phyloP scores from a whole-genome alignment of 2,888 invertebrate genomes.

The Agonopterix heracliana region DNA sequence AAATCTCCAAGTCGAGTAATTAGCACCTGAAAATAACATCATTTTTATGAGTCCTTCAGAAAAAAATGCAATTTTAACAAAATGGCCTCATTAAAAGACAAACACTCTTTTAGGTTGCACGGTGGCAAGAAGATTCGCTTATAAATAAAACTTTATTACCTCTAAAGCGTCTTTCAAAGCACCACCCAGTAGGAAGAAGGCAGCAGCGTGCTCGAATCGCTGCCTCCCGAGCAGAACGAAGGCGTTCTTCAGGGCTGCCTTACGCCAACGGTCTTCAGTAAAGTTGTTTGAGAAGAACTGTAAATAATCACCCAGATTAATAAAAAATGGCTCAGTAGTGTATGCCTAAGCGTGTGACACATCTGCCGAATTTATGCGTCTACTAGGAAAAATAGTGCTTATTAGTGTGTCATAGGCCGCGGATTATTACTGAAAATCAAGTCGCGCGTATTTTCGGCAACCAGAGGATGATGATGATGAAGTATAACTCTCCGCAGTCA shows the following conservation, averaged over 20 bases:
- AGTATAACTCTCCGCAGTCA: slow-evolving; percentile 79
- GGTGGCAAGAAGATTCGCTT: no score
- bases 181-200: slow-evolving; percentile 97
- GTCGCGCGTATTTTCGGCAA: no score
- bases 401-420: no score
- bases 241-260: slow-evolving; percentile 98
- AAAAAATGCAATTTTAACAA: background rate
- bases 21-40: slow-evolving; percentile 77
- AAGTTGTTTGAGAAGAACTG: slow-evolving; percentile 97
- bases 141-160: slow-evolving; percentile 53
- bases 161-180: slow-evolving; percentile 97
- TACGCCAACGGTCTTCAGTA: slow-evolving; percentile 94
- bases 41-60: no score
- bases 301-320: slow-evolving; percentile 11
- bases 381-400: no score
- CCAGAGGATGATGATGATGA: no score
- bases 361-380: no score
- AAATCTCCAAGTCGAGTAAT: slow-evolving; percentile 94
- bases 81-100: no score
- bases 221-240: slow-evolving; percentile 97
- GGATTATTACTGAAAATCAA: no score
- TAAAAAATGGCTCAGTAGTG: background rate
- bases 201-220: slow-evolving; percentile 97
- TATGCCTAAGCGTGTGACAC: no score
- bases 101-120: no score